Evolutionary conservation across 2,797 vertebrate genomes (phyloP), one percentile per base, ranked within the genome.

Genomic region (Neosilurus hyrtlii): DNA sequence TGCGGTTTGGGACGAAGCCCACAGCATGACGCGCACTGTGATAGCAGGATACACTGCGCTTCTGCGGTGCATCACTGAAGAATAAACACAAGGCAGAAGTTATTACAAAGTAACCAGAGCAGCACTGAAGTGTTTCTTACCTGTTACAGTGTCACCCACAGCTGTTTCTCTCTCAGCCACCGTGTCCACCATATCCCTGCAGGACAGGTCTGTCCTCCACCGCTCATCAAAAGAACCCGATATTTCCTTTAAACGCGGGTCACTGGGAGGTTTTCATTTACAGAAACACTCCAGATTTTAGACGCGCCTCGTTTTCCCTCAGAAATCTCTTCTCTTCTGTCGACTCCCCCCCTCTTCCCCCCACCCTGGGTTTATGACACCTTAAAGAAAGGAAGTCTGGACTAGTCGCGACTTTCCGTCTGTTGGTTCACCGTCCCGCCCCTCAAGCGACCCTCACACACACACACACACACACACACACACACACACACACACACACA

Each of bases 161-260:
- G 85, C 85, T 37, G 91, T 77, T 37, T 94, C 92, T 81, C 88
- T 92, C 61, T 93, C 93, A 20, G 86, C 91, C 93, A 92, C 93
- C 84, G 16, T 90, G 14, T 91, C 90, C 88, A 86, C 87, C 88
- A 86, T 89, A 86, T 91, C 87, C 73, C 86, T 11, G 49, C 3
- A 20, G 49, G 59, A 35, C 35, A 9, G 1, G 5, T n/a, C 62
- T 9, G 20, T 80, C 65, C 70, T 63, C 24, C 0, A 35, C 35
- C 62, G 49, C 15, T 62, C 22, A 63, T 22, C n/a, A 22, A 51
- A 73, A 52, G 11, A 57, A 18, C 24, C 10, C 15, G 26, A 11
- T 7, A 54, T 35, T 37, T 2, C 24, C 79, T 63, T 63, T 24
- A 1, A 62, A 62, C 59, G 22, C 75, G 24, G 12, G 9, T 59